Evolutionary conservation across 2,888 invertebrate genomes (phyloP).

Genomic region (Epinotia brunnichana): DNA sequence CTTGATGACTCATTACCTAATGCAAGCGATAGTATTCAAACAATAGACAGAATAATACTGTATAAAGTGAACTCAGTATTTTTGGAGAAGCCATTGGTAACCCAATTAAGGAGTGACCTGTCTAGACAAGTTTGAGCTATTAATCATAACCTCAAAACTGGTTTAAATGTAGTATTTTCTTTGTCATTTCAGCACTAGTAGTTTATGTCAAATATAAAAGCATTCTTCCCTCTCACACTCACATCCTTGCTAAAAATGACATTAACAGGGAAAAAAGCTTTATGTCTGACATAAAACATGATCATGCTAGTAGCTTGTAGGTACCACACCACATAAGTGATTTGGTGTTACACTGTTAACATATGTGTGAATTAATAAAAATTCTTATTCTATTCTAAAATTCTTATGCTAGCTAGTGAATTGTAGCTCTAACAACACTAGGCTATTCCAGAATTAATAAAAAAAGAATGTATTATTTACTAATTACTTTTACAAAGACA

Average conservation of each 20-base stretch:
- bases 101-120: conserved; percentile 38
- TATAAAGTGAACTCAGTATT: conserved; percentile 2
- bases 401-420: not conserved
- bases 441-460: not conserved
- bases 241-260: not conserved
- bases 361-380: no score
- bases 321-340: no score
- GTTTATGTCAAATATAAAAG: not conserved
- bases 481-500: conserved; percentile 5
- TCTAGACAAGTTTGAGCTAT: conserved; percentile 28
- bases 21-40: conserved; percentile 30
- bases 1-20: conserved; percentile 37
- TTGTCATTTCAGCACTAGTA: conserved; percentile 14
- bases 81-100: conserved; percentile 35
- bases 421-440: not conserved
- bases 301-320: not conserved
- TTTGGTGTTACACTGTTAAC: no score
- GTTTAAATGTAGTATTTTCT: conserved; percentile 21
- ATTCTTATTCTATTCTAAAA: no score
- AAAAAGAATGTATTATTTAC: not conserved
- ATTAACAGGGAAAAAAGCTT: not conserved
- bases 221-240: not conserved
- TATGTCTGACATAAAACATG: not conserved
- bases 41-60: conserved; percentile 20
- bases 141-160: conserved; percentile 37